Conservation (phyloP, 2,113 vertebrate species). For the Ahaetulla prasina region DNA sequence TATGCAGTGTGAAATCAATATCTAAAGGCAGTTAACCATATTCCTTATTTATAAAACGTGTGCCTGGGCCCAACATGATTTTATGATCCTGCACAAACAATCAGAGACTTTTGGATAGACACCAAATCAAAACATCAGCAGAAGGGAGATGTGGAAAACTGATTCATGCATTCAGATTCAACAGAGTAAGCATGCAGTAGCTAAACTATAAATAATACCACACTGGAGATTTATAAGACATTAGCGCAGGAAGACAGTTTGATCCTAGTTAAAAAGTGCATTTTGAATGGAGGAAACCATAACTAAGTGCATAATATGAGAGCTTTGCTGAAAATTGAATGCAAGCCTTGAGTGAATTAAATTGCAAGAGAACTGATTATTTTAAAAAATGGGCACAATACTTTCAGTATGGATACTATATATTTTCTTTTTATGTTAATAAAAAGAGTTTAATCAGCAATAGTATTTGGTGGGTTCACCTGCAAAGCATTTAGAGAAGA, state of each 20-base stretch:
- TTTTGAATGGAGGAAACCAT: conserved; percentile 51
- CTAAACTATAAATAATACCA: conserved; percentile 63
- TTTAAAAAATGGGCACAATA: not conserved
- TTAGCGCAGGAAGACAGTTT: conserved; percentile 65
- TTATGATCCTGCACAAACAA: conserved; percentile 61
- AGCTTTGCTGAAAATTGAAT: conserved; percentile 48
- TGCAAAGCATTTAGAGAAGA: conserved; percentile 32
- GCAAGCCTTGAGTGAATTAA: conserved; percentile 43
- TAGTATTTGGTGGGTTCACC: conserved; percentile 23
- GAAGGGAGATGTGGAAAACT: conserved; percentile 62
- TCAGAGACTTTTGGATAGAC: conserved; percentile 57
- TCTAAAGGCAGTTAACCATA: conserved; percentile 53
- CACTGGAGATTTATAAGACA: conserved; percentile 68
- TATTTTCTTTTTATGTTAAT: not conserved
- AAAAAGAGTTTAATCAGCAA: not conserved
- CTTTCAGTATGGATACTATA: not conserved
- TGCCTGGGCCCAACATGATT: conserved; percentile 60
- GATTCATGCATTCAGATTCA: conserved; percentile 68
- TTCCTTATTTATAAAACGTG: conserved; percentile 58
- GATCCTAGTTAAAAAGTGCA: conserved; percentile 64
- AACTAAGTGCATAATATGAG: conserved; percentile 57
- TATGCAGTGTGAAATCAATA: conserved; percentile 52
- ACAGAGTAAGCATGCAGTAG: conserved; percentile 71
- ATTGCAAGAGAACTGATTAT: conserved; percentile 32
- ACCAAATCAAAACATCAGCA: conserved; percentile 65